These are phyloP conservation scores for Chloroclysta siterata DNA, from an alignment of 2,888 invertebrate species.

Conservation along the genomic window DNA sequence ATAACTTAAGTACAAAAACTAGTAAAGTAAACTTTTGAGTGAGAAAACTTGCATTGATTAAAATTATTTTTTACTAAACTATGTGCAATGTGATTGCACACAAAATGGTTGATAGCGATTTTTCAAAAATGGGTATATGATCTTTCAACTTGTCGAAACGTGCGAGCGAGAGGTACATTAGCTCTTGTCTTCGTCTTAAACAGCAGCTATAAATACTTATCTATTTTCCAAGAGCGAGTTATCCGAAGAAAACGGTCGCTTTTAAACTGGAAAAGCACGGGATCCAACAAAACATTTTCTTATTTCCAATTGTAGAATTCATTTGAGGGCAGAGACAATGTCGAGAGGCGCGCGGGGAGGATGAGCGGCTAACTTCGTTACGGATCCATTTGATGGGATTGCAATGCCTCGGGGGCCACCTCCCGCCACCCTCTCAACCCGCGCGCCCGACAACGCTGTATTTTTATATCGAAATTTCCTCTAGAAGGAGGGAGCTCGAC, in stretches of 20 bases:
- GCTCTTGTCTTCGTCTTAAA: no score
- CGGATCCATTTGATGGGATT: constrained; percentile 92
- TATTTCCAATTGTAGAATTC: constrained; percentile 86
- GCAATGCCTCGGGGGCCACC: constrained; percentile 84
- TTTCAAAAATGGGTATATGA: no score
- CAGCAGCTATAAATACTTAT: constrained; percentile 55
- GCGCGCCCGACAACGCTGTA: constrained; percentile 71
- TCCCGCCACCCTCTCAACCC: constrained; percentile 52
- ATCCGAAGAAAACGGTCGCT: constrained; percentile 76
- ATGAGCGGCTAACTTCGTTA: constrained; percentile 89
- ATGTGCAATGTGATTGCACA: no score
- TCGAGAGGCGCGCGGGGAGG: constrained; percentile 83
- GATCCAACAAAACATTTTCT: constrained; percentile 85
- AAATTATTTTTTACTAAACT: no score
- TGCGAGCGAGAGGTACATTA: no score
- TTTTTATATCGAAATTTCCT: constrained; percentile 85
- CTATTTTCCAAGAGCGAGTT: constrained; percentile 61
- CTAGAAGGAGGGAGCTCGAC: constrained; percentile 74
- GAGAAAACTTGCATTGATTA: no score
- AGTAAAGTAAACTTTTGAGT: no score
- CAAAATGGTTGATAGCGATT: no score
- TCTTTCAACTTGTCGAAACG: no score
- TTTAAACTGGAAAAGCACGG: constrained; percentile 83
- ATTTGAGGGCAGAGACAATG: constrained; percentile 86
- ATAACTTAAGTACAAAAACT: no score